Base-by-base conservation (phyloP, 2,113 vertebrate species). In the Caranx ignobilis region DNA sequence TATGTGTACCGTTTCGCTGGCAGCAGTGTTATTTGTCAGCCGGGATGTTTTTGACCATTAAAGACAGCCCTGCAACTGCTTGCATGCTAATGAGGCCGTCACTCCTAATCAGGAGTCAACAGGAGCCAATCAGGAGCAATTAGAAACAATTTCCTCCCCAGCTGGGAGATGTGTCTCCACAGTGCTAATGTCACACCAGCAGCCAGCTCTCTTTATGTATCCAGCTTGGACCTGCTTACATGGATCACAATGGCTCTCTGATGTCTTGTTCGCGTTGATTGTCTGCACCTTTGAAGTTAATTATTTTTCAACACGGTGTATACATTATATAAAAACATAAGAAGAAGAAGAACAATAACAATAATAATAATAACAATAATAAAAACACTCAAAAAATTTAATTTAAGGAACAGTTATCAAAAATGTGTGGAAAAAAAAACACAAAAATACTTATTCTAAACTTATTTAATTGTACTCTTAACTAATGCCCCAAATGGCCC, bases 71-170 rank as follows among this genome's bases (percentile, higher is more conserved):
- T 56, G 79, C 63, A 64, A 64, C 77, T 7, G 75, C 63, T 68
- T 56, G 73, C 61, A 88, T 92, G 83, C 85, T 92, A 94, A 94
- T 91, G 83, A 84, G 78, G 70, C 89, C 68, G 77, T 91, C 81
- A 87, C 76, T 90, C 72, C 89, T 94, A 91, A 94, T 94, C 92
- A 93, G 86, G 80, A 92, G 87, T 92, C 90, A 91, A 91, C 91
- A 87, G 92, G 93, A 95, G 91, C 92, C 93, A 94, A 94, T 94
- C 94, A 94, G 84, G 77, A 75, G 81, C 91, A 93, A 95, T 94
- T 93, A 95, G 83, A 82, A 75, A 73, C 86, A 92, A 92, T 93
- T 89, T 85, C 80, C 82, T 86, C 67, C 80, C 89, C 91, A 89
- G 78, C 77, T 88, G 91, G 83, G 90, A 84, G 69, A 85, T 56